These are phyloP conservation scores for Orycteropus afer DNA, from an alignment of 2,113 vertebrate species.

Conservation along the genomic window DNA sequence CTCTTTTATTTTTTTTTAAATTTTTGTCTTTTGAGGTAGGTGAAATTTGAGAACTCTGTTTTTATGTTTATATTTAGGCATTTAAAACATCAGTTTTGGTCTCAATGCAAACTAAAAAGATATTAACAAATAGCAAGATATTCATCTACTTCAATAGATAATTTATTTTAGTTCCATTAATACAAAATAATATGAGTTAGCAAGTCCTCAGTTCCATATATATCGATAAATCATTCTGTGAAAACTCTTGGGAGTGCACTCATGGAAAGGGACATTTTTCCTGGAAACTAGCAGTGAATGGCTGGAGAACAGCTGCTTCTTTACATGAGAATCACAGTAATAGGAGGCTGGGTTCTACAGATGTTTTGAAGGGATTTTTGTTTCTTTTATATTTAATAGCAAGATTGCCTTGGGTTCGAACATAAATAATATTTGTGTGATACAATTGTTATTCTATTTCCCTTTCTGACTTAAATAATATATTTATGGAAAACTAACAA, in stretches of 20 bases:
- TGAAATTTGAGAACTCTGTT: not conserved
- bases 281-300: too few species aligned
- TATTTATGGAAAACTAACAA: not conserved
- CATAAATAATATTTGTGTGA: not conserved
- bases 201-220: not conserved
- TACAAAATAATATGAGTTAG: not conserved
- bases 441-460: not conserved
- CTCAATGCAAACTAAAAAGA: not conserved
- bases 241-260: not conserved
- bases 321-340: not conserved
- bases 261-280: not conserved
- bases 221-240: not conserved
- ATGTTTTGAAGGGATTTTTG: not conserved
- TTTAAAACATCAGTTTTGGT: not conserved
- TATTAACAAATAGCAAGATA: not conserved
- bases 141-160: not conserved
- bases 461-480: not conserved
- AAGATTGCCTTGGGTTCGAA: not conserved
- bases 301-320: accelerated
- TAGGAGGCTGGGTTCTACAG: not conserved
- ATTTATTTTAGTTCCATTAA: not conserved
- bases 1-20: not conserved
- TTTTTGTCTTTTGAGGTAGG: not conserved
- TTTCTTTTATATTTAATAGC: not conserved
- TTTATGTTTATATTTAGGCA: not conserved